These are phyloP conservation scores for Chrysogorgia sp. DNA, from an alignment of 92 coral and sea anemone genomes.

Conservation along the genomic window DNA sequence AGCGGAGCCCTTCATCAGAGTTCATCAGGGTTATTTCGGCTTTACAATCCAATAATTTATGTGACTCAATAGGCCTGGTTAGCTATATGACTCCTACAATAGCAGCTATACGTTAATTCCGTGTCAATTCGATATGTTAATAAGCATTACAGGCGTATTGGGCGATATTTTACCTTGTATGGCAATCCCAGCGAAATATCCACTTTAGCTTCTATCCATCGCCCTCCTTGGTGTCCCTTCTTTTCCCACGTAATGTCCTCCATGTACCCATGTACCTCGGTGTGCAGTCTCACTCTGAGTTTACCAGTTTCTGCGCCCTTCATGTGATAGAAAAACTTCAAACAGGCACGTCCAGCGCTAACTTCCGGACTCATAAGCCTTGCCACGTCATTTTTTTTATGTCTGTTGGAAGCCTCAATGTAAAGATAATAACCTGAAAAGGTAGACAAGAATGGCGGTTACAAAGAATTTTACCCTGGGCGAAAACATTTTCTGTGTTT, in stretches of 20 bases:
- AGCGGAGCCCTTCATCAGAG: no score
- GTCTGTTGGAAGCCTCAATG: conserved; percentile 78
- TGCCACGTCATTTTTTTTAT: conserved; percentile 59
- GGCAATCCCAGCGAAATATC: conserved; percentile 13
- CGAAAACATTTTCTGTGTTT: no score
- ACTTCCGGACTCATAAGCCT: conserved; percentile 67
- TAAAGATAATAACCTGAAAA: conserved; percentile 68
- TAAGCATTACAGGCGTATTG: no score
- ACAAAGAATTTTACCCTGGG: background rate
- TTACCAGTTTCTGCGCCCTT: conserved; percentile 69
- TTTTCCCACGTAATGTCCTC: conserved; percentile 61
- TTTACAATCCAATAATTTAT: no score
- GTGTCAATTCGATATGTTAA: no score
- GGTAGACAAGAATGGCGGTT: background rate
- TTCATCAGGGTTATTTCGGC: no score
- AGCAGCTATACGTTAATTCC: no score
- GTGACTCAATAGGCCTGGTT: background rate
- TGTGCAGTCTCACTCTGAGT: conserved; percentile 55
- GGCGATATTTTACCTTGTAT: conserved; percentile 4
- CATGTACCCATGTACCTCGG: conserved; percentile 46
- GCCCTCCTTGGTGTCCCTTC: conserved; percentile 61
- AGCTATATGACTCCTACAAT: background rate
- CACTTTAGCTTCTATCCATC: conserved; percentile 57
- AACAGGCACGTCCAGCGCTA: conserved; percentile 52
- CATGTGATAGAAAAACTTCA: conserved; percentile 79